phyloP scores from a whole-genome alignment of 2,888 invertebrate species.

The Noctua pronuba region DNA sequence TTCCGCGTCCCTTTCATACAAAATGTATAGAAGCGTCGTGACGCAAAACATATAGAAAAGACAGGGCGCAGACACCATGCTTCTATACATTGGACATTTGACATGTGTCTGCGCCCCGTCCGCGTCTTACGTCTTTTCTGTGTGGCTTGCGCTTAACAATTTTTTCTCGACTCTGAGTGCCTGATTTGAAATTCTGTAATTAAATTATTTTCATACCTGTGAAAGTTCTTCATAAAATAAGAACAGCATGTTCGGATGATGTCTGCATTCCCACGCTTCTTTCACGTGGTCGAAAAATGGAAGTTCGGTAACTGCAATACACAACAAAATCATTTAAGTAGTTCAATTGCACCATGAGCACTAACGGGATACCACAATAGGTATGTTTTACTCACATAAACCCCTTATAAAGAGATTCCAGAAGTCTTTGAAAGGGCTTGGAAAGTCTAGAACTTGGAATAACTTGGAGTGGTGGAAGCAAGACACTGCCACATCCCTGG shows the following conservation, averaged over 20 bases:
- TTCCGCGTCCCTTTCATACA: too few species aligned
- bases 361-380: not conserved
- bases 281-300: conserved; percentile 94
- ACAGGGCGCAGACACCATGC: too few species aligned
- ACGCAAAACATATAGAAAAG: too few species aligned
- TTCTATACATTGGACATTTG: too few species aligned
- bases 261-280: conserved; percentile 92
- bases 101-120: too few species aligned
- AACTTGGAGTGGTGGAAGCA: conserved; percentile 92
- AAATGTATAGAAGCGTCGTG: too few species aligned
- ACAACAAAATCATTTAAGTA: not conserved
- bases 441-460: conserved; percentile 88
- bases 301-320: conserved; percentile 67
- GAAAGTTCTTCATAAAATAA: conserved; percentile 94
- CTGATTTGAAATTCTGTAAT: too few species aligned
- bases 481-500: conserved; percentile 95
- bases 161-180: not conserved
- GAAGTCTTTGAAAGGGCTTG: conserved; percentile 90
- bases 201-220: conserved; percentile 79
- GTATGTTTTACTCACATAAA: conserved; percentile 86
- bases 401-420: conserved; percentile 91
- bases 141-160: too few species aligned
- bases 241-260: conserved; percentile 92
- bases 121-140: too few species aligned
- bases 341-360: too few species aligned